These are phyloP conservation scores for Thinocorus orbignyianus DNA, from an alignment of 2,113 vertebrate species.

Conservation along the genomic window DNA sequence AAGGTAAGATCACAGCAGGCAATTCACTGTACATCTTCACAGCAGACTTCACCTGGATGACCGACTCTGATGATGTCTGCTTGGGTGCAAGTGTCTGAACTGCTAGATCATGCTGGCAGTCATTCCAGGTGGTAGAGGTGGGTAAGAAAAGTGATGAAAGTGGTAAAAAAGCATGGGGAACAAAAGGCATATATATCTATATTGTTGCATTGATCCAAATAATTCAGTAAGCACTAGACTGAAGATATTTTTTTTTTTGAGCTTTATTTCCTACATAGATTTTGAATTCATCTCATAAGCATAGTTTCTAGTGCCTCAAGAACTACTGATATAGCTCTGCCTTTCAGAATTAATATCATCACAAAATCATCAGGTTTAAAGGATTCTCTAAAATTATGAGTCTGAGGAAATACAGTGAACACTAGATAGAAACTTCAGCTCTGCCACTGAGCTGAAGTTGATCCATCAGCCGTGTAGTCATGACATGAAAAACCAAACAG, in stretches of 20 bases:
- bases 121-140: rapidly evolving
- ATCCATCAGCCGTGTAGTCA: neutral
- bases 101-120: neutral
- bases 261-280: neutral
- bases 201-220: neutral
- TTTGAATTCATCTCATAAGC: neutral
- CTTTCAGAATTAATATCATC: neutral
- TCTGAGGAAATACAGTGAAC: neutral
- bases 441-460: neutral
- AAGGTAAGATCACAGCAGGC: neutral
- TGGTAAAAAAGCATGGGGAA: neutral
- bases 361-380: neutral
- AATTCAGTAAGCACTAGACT: neutral
- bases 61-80: neutral
- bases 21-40: neutral
- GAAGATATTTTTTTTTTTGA: neutral
- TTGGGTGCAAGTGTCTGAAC: neutral
- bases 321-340: neutral
- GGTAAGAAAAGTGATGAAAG: neutral
- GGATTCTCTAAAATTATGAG: neutral
- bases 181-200: neutral
- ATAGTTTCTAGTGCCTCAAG: neutral
- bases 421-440: neutral
- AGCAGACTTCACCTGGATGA: neutral
- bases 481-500: neutral